Percentiles rank a stretch among this genome's conserved stretches.
These are phyloP conservation scores for Zenarchopterus dispar DNA, from an alignment of 2,797 vertebrate genomes.

Conservation along the genomic window DNA sequence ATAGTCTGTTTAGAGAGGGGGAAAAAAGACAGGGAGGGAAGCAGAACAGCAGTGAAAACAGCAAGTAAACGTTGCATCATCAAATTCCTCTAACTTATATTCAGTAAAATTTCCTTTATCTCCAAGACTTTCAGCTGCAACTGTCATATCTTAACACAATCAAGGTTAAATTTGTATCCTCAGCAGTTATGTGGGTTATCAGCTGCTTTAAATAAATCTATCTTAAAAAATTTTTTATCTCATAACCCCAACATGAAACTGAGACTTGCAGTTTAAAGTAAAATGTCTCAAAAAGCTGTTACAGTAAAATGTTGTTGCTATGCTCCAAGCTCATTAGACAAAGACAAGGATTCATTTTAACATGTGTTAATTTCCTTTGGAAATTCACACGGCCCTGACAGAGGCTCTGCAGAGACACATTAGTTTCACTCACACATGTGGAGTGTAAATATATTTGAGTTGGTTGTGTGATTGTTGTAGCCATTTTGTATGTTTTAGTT, in stretches of 20 bases:
- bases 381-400: too few relatives aligned
- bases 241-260: neutral
- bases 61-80: neutral
- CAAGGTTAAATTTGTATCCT: neutral
- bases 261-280: neutral
- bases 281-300: too few relatives aligned
- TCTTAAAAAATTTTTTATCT: neutral
- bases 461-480: too few relatives aligned
- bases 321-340: neutral
- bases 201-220: neutral
- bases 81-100: slow-evolving; percentile 1
- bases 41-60: neutral
- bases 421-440: too few relatives aligned
- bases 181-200: neutral
- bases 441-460: too few relatives aligned
- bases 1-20: neutral
- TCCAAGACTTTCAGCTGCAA: neutral
- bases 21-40: neutral
- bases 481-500: too few relatives aligned
- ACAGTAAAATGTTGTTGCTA: neutral
- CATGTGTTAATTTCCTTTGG: too few relatives aligned
- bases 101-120: neutral
- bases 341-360: too few relatives aligned
- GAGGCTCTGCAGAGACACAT: too few relatives aligned
- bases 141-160: too few relatives aligned